Evolutionary conservation across 2,888 invertebrate genomes (phyloP), one percentile per base, ranked within the genome.

Genomic region (Polydrusus cervinus): DNA sequence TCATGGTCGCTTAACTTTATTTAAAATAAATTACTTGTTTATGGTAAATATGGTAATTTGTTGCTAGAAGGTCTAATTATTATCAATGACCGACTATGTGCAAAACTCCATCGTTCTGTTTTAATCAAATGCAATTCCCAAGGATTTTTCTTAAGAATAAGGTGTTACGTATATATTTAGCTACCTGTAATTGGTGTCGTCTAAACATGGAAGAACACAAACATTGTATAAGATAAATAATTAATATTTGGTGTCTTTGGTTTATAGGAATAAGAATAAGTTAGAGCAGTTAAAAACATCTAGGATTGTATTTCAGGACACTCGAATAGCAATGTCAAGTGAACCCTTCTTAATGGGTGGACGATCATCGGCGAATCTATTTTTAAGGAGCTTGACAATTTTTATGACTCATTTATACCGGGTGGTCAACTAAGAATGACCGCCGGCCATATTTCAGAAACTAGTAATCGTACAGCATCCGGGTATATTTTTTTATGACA

Each of bases 61-160:
- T 55, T 34, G 55, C 25, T 55, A 34, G 34, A 55, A 55, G 55
- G 55, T 55, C 55, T 55, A 55, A 55, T 55, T 55, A 55, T n/a
- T 55, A 34, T 34, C 34, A 55, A 55, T 55, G 34, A 55, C 34
- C 55, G 55, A 30, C 34, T 34, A 34, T 55, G n/a, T 55, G 55
- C 55, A 55, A 55, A 30, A 34, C 55, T 55, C 53, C 13, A 53
- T 53, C 53, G 25, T 25, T 53, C 34, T 55, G 25, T 55, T 14
- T 14, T 34, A 55, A 55, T 55, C 30, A 10, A 34, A 55, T 55
- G 34, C 55, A 34, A 14, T 55, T 34, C 55, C 34, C 55, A 55
- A 55, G 55, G 55, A 11, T 55, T 55, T 55, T 55, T 55, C 55
- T 14, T 14, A 10, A 8, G n/a, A 55, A 55, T 55, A 34, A 55